Base-by-base conservation (phyloP, 2,888 invertebrate species). In the Epistrophe eligans region DNA sequence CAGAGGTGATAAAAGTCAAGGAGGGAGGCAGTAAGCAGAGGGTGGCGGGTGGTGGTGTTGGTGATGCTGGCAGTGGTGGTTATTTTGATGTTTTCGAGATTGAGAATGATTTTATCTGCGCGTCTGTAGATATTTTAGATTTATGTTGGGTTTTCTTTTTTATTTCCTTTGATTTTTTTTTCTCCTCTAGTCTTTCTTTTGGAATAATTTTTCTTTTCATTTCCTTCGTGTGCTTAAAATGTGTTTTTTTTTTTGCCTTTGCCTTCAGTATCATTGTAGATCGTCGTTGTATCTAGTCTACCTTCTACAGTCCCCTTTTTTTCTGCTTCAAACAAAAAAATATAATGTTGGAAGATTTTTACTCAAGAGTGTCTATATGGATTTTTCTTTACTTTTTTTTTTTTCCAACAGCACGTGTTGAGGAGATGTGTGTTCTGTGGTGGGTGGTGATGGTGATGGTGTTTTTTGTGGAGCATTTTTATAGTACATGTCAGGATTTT, bases 41-140 rank as follows among this genome's bases (percentile, higher is more conserved):
- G 72, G 77, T 45, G 24, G 43, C 24, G 38, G 0, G 40, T 32
- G 15, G 9, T 38, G 15, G 24, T 40, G 11, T 32, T 32, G 15
- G 9, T 45, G 19, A 9, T 60, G 11, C 1, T 43, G 62, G 24
- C 7, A 11, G 8, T 48, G 71, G 67, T 60, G 73, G 71, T 66
- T 87, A 71, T 82, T 70, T 74, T 82, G 82, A 82, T 87, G 74
- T 74, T 83, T 82, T 67, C 52, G 72, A 79, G 74, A 83, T 76
- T 87, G 74, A 60, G 79, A 87, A 83, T 83, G 87, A 87, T 83
- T 83, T 87, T 83, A 83, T 83, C 79, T 71, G 64, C 50, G 79
- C 83, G 79, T 76, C 79, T 87, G 87, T 83, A 79, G 87, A 76
- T 79, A 83, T 79, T 83, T 83, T 71, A 73, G 85, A 87, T 83